Conservation (phyloP, 1,140 invertebrate genomes). For the Neodiprion virginianus region DNA sequence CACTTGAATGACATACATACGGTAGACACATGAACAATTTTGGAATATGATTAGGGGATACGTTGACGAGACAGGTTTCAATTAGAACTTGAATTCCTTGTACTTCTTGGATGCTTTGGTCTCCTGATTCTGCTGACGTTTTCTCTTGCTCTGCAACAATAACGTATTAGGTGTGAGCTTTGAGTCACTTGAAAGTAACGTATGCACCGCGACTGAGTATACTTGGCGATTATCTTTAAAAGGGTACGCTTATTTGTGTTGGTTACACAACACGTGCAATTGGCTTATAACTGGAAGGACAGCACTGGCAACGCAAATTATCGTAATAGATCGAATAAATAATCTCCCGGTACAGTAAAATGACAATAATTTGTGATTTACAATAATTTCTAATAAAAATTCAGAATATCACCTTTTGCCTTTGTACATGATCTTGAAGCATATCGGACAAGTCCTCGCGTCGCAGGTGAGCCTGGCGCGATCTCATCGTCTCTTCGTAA, state of each 20-base stretch:
- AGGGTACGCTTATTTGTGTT: no score
- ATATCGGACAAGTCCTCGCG: conserved; percentile 98
- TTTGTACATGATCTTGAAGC: conserved; percentile 96
- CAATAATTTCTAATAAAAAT: not conserved
- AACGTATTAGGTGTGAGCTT: conserved; percentile 15
- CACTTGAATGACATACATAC: not conserved
- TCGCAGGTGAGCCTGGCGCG: conserved; percentile 85
- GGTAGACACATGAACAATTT: not conserved
- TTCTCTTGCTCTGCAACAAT: conserved; percentile 85
- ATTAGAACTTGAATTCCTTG: conserved; percentile 97
- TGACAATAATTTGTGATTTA: conserved; percentile 17
- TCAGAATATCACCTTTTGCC: conserved; percentile 77
- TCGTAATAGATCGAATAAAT: conserved; percentile 17
- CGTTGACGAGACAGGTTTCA: not conserved
- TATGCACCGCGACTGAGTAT: no score
- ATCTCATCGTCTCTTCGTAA: conserved; percentile 95
- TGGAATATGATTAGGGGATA: not conserved
- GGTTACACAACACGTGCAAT: no score
- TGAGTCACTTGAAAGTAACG: conserved; percentile 16
- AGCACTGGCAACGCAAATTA: not conserved
- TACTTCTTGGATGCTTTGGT: conserved; percentile 94
- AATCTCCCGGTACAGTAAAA: conserved; percentile 19
- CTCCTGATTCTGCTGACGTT: conserved; percentile 87
- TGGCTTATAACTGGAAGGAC: no score
- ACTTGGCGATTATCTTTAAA: no score